Percentiles rank a stretch among this genome's conserved stretches.
Evolutionary conservation across 2,113 vertebrate species (phyloP).

Genomic region (Trogon surrucura): DNA sequence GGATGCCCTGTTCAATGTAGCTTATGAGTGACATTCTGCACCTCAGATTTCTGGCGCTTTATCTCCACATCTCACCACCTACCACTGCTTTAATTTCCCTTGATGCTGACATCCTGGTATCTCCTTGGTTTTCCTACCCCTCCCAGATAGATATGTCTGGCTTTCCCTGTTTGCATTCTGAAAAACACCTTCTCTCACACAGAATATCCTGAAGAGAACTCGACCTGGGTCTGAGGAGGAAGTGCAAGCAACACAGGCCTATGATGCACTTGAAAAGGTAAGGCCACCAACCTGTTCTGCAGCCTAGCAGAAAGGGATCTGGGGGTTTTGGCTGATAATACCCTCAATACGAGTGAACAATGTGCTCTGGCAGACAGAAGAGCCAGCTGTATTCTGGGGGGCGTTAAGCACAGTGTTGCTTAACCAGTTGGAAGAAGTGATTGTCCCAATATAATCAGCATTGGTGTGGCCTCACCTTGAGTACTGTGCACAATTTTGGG

Average conservation of each 20-base stretch:
- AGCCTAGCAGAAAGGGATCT: not conserved
- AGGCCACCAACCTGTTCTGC: not conserved
- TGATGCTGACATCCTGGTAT: not conserved
- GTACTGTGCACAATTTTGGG: not conserved
- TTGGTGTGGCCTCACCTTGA: not conserved
- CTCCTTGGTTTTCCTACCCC: not conserved
- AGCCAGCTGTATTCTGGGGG: not conserved
- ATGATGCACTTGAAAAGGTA: constrained; percentile 91
- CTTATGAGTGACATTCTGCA: not conserved
- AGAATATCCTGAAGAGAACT: constrained; percentile 97
- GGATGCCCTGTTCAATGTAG: not conserved
- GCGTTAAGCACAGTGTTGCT: not conserved
- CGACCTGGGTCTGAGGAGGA: constrained; percentile 85
- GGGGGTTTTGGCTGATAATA: not conserved
- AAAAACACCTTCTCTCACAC: not conserved
- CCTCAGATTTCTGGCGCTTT: not conserved
- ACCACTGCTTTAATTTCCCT: not conserved
- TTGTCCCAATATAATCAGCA: not conserved
- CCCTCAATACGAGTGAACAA: not conserved
- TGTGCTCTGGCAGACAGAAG: not conserved
- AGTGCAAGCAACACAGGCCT: constrained; percentile 86
- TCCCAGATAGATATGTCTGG: not conserved
- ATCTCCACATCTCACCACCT: not conserved
- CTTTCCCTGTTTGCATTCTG: not conserved
- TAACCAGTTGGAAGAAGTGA: not conserved